Evolutionary conservation across 2,797 vertebrate genomes (phyloP).

Genomic region (Echeneis naucrates): DNA sequence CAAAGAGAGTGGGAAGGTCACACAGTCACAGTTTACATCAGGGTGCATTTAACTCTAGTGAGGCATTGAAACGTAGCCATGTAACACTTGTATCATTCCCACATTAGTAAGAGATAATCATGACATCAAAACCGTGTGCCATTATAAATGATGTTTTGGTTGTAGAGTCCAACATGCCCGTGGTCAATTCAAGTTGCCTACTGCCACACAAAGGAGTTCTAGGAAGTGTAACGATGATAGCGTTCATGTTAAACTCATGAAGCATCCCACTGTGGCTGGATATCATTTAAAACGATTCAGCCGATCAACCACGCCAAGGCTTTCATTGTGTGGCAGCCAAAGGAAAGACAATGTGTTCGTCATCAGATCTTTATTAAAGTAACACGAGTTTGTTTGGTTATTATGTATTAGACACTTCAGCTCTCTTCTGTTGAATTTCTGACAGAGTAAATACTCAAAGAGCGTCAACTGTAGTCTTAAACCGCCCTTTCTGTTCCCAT

Average conservation of each 20-base stretch:
- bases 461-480: background rate
- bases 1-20: background rate
- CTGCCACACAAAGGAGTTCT: background rate
- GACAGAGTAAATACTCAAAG: background rate
- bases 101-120: too few species aligned
- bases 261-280: background rate
- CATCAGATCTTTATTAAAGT: background rate
- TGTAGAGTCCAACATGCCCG: background rate
- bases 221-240: background rate
- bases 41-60: conserved; percentile 16
- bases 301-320: background rate
- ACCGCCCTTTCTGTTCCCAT: background rate
- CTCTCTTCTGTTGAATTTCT: background rate
- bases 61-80: conserved; percentile 33
- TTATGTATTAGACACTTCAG: background rate
- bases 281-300: background rate
- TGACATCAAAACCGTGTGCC: background rate
- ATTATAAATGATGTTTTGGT: background rate
- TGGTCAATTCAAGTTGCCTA: background rate
- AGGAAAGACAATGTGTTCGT: background rate
- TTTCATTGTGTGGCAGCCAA: background rate
- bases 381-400: background rate
- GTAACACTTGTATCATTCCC: background rate
- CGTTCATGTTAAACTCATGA: background rate
- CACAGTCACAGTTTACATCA: conserved; percentile 7